Conservation (phyloP, 2,113 vertebrate species). For the Columba janthina region DNA sequence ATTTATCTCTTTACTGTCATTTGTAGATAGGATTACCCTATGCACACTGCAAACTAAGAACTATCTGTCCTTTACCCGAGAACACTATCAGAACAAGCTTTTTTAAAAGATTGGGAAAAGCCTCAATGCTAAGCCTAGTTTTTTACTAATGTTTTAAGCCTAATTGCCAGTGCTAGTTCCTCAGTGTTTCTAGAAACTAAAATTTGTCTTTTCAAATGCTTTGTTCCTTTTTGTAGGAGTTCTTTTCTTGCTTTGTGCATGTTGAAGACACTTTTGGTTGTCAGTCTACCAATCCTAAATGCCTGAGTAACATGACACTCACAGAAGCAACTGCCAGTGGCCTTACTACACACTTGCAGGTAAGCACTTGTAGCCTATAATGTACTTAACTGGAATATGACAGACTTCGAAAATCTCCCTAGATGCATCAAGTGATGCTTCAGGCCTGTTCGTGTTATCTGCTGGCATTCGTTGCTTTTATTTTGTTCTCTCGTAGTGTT, state of each 20-base stretch:
- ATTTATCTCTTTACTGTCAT: not conserved
- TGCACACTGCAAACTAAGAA: not conserved
- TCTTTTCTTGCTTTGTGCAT: not conserved
- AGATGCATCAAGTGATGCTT: not conserved
- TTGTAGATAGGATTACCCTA: not conserved
- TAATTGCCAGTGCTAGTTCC: not conserved
- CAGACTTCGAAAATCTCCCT: not conserved
- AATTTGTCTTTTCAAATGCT: not conserved
- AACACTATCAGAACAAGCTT: not conserved
- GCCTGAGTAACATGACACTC: not conserved
- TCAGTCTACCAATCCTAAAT: not conserved
- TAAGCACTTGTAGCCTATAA: not conserved
- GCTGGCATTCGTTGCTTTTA: not conserved
- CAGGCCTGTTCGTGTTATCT: not conserved
- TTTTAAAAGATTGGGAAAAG: not conserved
- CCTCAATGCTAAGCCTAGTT: accelerated
- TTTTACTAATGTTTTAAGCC: not conserved
- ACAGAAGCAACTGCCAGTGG: not conserved
- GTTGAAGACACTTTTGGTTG: not conserved
- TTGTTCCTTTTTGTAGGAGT: not conserved
- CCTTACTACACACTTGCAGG: not conserved
- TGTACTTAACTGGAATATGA: not conserved
- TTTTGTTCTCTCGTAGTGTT: not conserved
- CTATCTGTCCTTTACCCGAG: not conserved
- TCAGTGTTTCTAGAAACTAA: not conserved